Base-by-base conservation (phyloP, 2,797 vertebrate species). In the Alca torda region DNA sequence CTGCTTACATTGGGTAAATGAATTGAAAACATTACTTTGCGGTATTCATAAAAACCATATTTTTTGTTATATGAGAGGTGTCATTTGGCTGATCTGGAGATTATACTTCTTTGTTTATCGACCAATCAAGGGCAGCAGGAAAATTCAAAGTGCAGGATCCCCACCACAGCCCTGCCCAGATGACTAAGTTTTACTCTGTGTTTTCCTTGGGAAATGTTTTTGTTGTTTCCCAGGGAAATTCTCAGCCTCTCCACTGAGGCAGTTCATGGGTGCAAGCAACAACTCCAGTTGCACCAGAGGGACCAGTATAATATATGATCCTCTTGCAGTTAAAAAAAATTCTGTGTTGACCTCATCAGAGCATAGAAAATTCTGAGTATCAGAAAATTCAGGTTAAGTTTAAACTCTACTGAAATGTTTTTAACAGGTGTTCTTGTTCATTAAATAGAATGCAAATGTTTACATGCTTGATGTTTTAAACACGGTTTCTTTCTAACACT, bases 121-220 rank as follows among this genome's bases (percentile, higher is more conserved):
- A 54, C 6, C 17, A 57, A 13, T 37, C 12, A 78, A 72, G 13
- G 4, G 4, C 16, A 88, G 23, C 16, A 57, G n/a, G 14, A 76
- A 68, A 75, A 75, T 0, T n/a, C 8, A 19, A 75, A 87, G 6
- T 46, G 17, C 46, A 59, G 82, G 25, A 50, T 75, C 9, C 18
- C 6, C 13, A 7, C 3, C 10, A 41, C 16, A 64, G 3, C 2
- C 17, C 21, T 59, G 10, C 4, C 21, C 31, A 64, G 19, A 48
- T 30, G 25, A 6, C 7, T 59, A 51, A 13, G 4, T 31, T 89
- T 68, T 69, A 20, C 9, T 45, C 7, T 59, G 0, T 1, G 0
- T 59, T 91, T 92, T 78, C 13, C 13, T 70, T 20, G 9, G 11
- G 9, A 86, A 88, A 83, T 3, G 0, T 43, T 63, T 9, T 39